Base-by-base conservation (phyloP, 2,797 vertebrate species). In the Danio kyathit region DNA sequence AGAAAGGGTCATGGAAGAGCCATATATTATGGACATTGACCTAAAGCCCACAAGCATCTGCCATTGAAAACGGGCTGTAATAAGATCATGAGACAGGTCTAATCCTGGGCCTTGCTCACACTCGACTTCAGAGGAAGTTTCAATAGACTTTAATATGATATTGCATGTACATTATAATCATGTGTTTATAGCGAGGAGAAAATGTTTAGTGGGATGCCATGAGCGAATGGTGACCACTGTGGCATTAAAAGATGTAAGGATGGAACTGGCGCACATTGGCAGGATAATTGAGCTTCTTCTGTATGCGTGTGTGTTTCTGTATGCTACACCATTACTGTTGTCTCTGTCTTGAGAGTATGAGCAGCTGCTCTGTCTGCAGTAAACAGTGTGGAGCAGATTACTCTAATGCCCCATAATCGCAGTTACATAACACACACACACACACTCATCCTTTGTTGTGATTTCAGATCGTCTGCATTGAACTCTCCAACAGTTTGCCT, bases 391-490 rank as follows among this genome's bases (percentile, higher is more conserved):
- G 21, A 61, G 44, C 57, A 77, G 85, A 87, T 86, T 87, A 84
- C 75, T 66, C 76, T 85, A 81, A 86, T 85, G 81, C 77, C 67
- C 64, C 67, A 17, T 85, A 88, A 87, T 81, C 59, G 10, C 64
- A 57, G 74, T 88, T 87, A 84, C 84, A 85, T 89, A 89, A 89
- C 75, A 67, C 56, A 66, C 64, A 80, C n/a, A 80, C 29, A 29
- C 64, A 80, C 41, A 64, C 84, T 81, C 44, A 74, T 72, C 77
- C 84, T 87, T 88, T 89, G 85, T 89, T 87, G 85, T 84, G 74
- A 80, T 86, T 82, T 79, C 71, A 48, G 21, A 81, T 76, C 80
- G 76, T 82, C 76, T 65, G 29, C 61, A 16, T 64, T 67, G 72
- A 70, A 44, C 60, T 71, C 49, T 17, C 67, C 74, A 10, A 10